These are phyloP conservation scores for Chaetorhynchus papuensis DNA, from an alignment of 2,113 vertebrate genomes.

Conservation along the genomic window DNA sequence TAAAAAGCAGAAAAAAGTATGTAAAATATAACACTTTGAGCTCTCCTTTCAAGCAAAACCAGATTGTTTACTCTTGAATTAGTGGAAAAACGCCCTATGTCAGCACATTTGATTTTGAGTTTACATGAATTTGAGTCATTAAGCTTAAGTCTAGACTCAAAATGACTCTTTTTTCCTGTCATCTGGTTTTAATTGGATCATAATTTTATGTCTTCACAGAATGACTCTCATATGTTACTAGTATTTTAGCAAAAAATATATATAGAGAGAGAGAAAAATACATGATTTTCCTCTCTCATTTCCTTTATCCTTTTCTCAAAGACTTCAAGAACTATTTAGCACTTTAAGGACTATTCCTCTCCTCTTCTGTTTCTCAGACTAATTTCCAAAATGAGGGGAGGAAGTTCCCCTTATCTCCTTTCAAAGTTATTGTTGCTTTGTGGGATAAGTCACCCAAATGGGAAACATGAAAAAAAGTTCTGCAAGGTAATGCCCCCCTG, in stretches of 20 bases:
- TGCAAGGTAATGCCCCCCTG: background rate
- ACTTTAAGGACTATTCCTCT: background rate
- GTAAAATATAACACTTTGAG: background rate
- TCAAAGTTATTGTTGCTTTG: background rate
- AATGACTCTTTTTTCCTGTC: background rate
- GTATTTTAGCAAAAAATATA: background rate
- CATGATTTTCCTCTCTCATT: background rate
- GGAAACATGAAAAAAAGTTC: background rate
- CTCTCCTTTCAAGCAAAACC: background rate
- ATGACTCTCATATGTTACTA: background rate
- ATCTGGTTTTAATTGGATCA: conserved; percentile 26
- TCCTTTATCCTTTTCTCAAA: background rate
- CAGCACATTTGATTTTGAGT: conserved; percentile 4
- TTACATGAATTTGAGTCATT: conserved; percentile 30
- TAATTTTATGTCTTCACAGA: conserved; percentile 10
- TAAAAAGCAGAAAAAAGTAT: background rate
- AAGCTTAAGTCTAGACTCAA: conserved; percentile 32
- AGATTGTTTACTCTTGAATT: background rate
- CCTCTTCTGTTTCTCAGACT: background rate
- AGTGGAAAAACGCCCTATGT: background rate
- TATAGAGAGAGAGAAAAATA: background rate
- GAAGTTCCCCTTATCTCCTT: background rate
- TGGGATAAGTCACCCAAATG: background rate
- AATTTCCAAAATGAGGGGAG: background rate
- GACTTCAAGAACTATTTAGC: background rate